A percentile compares a stretch with the other conserved stretches of the same genome.
phyloP scores from a whole-genome alignment of 2,113 vertebrate genomes.

The Pavo muticus region DNA sequence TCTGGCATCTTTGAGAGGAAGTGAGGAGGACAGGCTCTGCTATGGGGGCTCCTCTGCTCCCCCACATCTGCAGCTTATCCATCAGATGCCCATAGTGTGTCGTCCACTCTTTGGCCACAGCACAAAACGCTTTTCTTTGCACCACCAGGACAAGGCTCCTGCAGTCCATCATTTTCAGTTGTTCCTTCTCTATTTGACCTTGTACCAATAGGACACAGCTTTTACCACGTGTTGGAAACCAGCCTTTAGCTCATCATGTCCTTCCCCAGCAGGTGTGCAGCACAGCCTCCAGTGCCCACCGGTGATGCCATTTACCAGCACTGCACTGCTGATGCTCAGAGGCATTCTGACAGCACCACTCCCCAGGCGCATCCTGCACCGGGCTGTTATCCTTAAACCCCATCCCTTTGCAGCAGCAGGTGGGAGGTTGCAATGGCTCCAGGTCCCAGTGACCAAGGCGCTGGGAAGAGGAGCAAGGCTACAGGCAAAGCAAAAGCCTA shows the following conservation, averaged over 20 bases:
- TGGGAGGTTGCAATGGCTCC: not conserved
- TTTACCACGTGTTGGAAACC: not conserved
- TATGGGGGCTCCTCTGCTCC: rapidly evolving
- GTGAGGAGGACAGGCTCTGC: not conserved
- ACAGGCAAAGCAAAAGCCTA: not conserved
- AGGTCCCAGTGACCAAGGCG: not conserved
- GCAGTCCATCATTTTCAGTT: not conserved
- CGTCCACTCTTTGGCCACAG: not conserved
- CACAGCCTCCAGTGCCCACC: not conserved
- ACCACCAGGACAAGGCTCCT: not conserved
- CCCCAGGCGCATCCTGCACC: not conserved
- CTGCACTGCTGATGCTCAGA: rapidly evolving
- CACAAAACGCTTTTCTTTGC: not conserved
- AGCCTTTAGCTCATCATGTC: not conserved
- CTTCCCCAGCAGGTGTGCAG: not conserved
- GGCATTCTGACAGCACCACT: not conserved
- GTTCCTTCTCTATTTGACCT: not conserved
- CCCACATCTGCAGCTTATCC: not conserved
- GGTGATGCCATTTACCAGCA: not conserved
- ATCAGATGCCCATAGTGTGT: not conserved
- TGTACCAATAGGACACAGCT: not conserved
- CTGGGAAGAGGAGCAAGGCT: too few relatives aligned
- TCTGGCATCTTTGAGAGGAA: not conserved
- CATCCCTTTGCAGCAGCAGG: not conserved
- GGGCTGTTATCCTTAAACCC: not conserved